Evolutionary conservation across 2,797 vertebrate genomes (phyloP).

Genomic region (Oreochromis mossambicus): DNA sequence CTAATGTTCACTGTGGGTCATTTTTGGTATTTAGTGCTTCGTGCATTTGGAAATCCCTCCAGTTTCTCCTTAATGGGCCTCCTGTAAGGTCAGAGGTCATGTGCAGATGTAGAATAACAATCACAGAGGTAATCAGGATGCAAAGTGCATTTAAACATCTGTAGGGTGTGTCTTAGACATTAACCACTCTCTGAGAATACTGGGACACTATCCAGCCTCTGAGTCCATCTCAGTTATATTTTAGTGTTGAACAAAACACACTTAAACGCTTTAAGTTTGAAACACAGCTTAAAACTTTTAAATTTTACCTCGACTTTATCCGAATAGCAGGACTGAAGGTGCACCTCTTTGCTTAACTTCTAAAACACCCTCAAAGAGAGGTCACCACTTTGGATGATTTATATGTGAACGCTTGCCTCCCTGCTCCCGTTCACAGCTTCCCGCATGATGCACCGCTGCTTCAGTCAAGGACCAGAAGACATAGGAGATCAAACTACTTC

Average conservation of each 20-base stretch:
- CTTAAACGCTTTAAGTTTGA: background rate
- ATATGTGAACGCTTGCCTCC: background rate
- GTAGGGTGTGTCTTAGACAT: rapidly evolving
- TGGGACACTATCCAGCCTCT: background rate
- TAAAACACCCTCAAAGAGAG: background rate
- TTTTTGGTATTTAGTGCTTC: background rate
- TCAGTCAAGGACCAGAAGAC: background rate
- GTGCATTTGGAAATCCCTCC: background rate
- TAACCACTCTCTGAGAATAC: background rate
- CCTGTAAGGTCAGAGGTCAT: background rate
- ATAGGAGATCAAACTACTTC: background rate
- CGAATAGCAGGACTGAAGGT: background rate
- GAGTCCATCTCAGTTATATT: rapidly evolving
- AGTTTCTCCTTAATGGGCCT: background rate
- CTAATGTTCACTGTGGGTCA: rapidly evolving
- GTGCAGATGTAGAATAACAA: background rate
- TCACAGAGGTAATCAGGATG: background rate
- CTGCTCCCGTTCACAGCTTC: background rate
- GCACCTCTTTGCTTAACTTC: background rate
- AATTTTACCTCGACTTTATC: background rate
- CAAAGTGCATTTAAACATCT: background rate
- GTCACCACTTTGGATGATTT: background rate
- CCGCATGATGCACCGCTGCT: background rate
- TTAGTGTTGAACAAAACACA: background rate
- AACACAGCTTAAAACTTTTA: background rate